Percentiles rank a stretch among this genome's conserved stretches.
Conservation (phyloP, 2,797 vertebrate species). For the Urophycis tenuis region DNA sequence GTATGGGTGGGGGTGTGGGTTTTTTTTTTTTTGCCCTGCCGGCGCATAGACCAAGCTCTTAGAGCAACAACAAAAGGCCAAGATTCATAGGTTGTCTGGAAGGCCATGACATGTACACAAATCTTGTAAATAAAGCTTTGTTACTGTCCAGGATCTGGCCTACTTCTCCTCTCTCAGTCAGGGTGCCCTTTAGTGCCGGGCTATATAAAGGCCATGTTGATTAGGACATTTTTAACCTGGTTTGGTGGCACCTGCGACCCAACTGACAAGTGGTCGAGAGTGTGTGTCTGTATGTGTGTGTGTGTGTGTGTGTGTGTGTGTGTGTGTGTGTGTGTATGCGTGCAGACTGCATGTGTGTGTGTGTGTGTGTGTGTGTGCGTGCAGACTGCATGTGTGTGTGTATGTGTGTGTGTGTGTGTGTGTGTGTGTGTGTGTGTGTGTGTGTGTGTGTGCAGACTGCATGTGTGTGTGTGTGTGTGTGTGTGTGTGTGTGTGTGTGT, state of each 20-base stretch:
- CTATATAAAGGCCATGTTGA: conserved; percentile 54
- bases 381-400: too few species aligned
- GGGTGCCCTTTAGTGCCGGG: conserved; percentile 48
- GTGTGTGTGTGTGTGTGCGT: too few species aligned
- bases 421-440: neutral
- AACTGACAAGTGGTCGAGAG: neutral
- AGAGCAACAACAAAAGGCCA: conserved; percentile 16
- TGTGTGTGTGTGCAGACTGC: too few species aligned
- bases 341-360: neutral
- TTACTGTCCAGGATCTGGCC: conserved; percentile 50
- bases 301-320: neutral
- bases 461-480: too few species aligned
- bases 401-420: neutral
- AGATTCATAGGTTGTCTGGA: conserved; percentile 53
- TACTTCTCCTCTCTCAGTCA: conserved; percentile 42
- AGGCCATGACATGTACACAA: conserved; percentile 53
- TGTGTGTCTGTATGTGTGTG: neutral
- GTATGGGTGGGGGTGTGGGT: too few species aligned
- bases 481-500: too few species aligned
- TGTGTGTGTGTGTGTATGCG: neutral
- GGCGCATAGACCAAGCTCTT: conserved; percentile 14
- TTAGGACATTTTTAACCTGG: conserved; percentile 49
- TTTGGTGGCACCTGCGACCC: conserved; percentile 19
- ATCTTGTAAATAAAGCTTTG: conserved; percentile 62
- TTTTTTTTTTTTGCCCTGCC: neutral